phyloP scores from a whole-genome alignment of 1,140 invertebrate genomes.

The Drosophila tropicalis region DNA sequence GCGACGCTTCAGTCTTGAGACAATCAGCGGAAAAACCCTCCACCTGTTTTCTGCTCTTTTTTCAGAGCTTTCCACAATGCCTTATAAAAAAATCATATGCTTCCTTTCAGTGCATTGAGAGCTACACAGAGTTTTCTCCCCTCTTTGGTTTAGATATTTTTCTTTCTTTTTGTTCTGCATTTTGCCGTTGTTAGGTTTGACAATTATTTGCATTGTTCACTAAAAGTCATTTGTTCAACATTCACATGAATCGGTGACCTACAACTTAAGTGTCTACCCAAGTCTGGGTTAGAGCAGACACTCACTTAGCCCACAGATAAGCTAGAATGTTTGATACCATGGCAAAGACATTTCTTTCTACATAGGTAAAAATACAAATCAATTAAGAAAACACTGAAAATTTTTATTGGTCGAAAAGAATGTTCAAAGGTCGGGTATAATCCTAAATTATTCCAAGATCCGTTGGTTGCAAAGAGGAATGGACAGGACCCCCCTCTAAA shows the following conservation, averaged over 20 bases:
- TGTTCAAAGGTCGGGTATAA: too few relatives aligned
- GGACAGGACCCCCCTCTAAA: too few relatives aligned
- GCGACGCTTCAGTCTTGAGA: slow-evolving; percentile 52
- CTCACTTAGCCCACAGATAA: neutral
- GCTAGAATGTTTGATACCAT: slow-evolving; percentile 13
- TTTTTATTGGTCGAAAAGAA: too few relatives aligned
- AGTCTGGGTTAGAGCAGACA: slow-evolving; percentile 32
- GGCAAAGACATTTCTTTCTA: too few relatives aligned
- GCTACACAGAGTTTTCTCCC: neutral
- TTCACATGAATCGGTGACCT: slow-evolving; percentile 78
- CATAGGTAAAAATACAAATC: too few relatives aligned
- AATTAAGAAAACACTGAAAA: too few relatives aligned
- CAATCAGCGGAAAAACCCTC: slow-evolving; percentile 30
- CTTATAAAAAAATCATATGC: slow-evolving; percentile 76
- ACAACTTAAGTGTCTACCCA: slow-evolving; percentile 67
- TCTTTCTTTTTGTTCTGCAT: slow-evolving; percentile 37
- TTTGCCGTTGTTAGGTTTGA: slow-evolving; percentile 68
- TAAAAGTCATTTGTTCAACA: slow-evolving; percentile 72
- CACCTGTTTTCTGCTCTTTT: slow-evolving; percentile 9
- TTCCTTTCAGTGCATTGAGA: slow-evolving; percentile 55
- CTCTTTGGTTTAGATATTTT: neutral
- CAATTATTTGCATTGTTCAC: slow-evolving; percentile 81
- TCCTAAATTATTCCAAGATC: too few relatives aligned
- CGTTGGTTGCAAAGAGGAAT: too few relatives aligned
- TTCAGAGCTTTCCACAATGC: slow-evolving; percentile 54